These are phyloP conservation scores for Dendropsophus ebraccatus DNA, from an alignment of 2,113 vertebrate species.

Conservation along the genomic window DNA sequence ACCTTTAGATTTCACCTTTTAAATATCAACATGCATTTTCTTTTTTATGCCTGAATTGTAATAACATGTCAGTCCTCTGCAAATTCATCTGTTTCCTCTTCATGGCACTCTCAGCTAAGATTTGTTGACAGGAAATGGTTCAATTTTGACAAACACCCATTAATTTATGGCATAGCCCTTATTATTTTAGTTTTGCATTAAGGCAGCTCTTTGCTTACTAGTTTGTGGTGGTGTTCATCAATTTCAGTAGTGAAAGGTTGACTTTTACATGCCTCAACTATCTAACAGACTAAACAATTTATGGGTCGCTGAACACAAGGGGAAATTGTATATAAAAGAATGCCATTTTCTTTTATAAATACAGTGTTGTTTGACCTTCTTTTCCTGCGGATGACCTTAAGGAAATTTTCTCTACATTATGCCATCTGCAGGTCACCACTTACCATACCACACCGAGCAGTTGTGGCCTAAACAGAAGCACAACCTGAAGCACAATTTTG, in stretches of 20 bases:
- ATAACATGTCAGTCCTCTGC: neutral
- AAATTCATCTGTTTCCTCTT: slow-evolving; percentile 19
- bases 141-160: slow-evolving; percentile 9
- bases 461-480: neutral
- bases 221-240: slow-evolving; percentile 35
- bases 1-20: slow-evolving; percentile 14
- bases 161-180: slow-evolving; percentile 30
- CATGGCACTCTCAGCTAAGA: neutral
- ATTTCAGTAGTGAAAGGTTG: slow-evolving; percentile 38
- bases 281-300: slow-evolving; percentile 48
- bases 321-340: slow-evolving; percentile 44
- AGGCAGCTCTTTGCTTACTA: neutral
- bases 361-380: slow-evolving; percentile 22
- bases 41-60: neutral
- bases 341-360: slow-evolving; percentile 6
- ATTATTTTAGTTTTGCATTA: slow-evolving; percentile 26
- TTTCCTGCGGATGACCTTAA: slow-evolving; percentile 18
- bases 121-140: slow-evolving; percentile 24
- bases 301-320: slow-evolving; percentile 40
- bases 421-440: slow-evolving; percentile 4
- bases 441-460: neutral
- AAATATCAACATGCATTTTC: neutral
- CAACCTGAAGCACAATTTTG: neutral
- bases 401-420: no score
- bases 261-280: slow-evolving; percentile 43